A percentile compares a stretch with the other conserved stretches of the same genome.
Conservation (phyloP, 1,140 invertebrate species). For the Drosophila mauritiana region DNA sequence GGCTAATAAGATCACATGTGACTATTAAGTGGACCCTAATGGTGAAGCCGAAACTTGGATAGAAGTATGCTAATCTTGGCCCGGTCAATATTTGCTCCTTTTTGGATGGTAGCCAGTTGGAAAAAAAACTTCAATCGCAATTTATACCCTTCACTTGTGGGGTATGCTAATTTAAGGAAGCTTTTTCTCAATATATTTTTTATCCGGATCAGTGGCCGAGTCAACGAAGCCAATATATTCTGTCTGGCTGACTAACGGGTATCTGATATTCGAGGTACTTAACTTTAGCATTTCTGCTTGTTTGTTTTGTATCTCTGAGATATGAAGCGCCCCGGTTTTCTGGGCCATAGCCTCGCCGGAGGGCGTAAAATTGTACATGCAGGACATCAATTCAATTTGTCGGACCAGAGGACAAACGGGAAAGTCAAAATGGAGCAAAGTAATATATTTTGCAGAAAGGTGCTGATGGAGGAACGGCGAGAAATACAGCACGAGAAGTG, state of each 20-base stretch:
- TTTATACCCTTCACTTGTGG: no score
- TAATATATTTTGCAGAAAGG: conserved; percentile 37
- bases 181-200: no score
- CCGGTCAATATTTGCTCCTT: conserved; percentile 17
- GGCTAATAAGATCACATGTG: conserved; percentile 42
- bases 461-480: conserved; percentile 15
- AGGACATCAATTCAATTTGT: conserved; percentile 50
- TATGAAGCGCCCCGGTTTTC: conserved; percentile 11
- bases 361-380: conserved; percentile 32
- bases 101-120: no score
- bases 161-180: no score
- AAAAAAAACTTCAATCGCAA: no score
- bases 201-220: no score
- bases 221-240: no score
- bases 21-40: conserved; percentile 32
- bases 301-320: conserved; percentile 12
- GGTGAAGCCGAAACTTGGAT: conserved; percentile 18
- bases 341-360: conserved; percentile 25
- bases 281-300: no score
- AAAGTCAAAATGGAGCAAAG: conserved; percentile 26
- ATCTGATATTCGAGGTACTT: no score
- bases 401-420: conserved; percentile 17
- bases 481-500: conserved; percentile 21
- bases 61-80: conserved; percentile 26
- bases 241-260: no score